Base-by-base conservation (phyloP, 2,797 vertebrate species). In the Periparus ater region DNA sequence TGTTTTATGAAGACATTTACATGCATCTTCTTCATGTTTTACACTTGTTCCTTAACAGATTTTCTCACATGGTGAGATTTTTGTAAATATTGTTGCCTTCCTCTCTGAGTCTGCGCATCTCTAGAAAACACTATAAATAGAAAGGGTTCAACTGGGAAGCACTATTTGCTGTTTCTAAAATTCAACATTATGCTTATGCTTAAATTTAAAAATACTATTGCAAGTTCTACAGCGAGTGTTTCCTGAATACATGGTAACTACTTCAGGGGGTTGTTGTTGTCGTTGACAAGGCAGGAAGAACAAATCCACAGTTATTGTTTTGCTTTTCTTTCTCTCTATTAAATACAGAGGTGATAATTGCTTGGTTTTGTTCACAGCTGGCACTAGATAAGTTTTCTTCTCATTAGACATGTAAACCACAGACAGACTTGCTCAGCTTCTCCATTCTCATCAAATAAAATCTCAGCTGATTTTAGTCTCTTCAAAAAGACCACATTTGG, bases 281-380 rank as follows among this genome's bases (percentile, higher is more conserved):
- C n/a, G n/a, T 51, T 58, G 66, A 71, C 55, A 40, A 48, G 71
- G 38, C 22, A 87, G 75, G 53, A 60, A 87, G 54, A 81, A 57
- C 23, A 82, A 34, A 50, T n/a, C 63, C 73, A 79, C 34, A 8
- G 22, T 55, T 44, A 13, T 30, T 29, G 17, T 85, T 86, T 61
- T n/a, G 20, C 48, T 80, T 92, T 66, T 42, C 48, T 79, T 85
- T 85, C 27, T 51, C 66, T 72, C 78, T 85, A 36, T 89, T 89
- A 85, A 89, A 54, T 51, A 40, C 36, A 82, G 60, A 92, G 81
- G 84, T 87, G 82, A 80, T 83, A 92, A 93, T 93, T 95, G 86
- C 71, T 85, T 76, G 66, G 44, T 30, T 93, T 94, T 77, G 42
- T 65, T 96, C 72, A 36, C 61, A 80, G 68, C 86, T 95, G 81